Base-by-base conservation (phyloP, 30 jellyfish, hydroid and myxozoan genomes). In the Hydractinia echinata region DNA sequence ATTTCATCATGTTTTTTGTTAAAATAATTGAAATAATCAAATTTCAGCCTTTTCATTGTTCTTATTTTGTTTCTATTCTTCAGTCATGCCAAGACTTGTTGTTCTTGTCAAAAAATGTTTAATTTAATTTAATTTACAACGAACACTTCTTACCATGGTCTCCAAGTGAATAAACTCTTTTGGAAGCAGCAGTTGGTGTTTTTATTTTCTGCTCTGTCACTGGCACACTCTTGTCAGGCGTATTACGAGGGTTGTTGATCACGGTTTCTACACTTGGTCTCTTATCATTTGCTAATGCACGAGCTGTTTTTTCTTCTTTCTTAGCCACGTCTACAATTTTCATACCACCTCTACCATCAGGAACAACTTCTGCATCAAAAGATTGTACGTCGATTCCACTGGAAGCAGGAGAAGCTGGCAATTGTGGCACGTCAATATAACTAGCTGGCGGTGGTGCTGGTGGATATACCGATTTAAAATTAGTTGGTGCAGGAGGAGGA, bases 121-220 rank as follows among this genome's bases (percentile, higher is more conserved):
- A 30, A 30, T 30, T 81, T 3, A 5, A 16, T 8, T 5, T 14
- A 74, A 74, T 8, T 49, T 54, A 2, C 15, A 73, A 14, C 55
- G 51, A 20, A 13, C 10, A 19, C 53, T 18, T 69, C 99, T 76
- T 85, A 94, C 99, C 87, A 77, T 94, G 95, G 72, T 94, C 99
- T 51, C 99, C 96, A 13, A 94, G 84, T 20, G 99, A 94, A 76
- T 94, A 94, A 44, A 94, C 99, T 77, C 99, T 77, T 77, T 94
- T 94, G 18, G 95, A 77, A 51, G 96, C 96, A 55, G 61, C 84
- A 30, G 81, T 70, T 44, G 76, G 72, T 56, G 72, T 90, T 16
- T 86, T 76, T 9, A 64, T 39, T 58, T 82, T 21, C 72, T 56
- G 62, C 71, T 53, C 39, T 54, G 62, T 15, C 55, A 54, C 81